phyloP scores from a whole-genome alignment of 2,888 invertebrate species.

The Troides helena region DNA sequence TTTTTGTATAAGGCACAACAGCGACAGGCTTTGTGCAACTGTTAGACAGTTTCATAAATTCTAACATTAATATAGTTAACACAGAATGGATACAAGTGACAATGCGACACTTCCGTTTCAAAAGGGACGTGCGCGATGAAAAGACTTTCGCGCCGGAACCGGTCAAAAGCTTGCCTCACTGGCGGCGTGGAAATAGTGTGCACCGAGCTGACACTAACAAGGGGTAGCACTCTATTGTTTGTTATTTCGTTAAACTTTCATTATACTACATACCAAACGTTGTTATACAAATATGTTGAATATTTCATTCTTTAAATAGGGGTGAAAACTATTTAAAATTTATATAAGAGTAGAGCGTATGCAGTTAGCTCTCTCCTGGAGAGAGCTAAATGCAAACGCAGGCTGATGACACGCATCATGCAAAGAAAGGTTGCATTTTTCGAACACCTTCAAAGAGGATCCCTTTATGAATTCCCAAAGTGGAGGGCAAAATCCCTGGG shows the following conservation, averaged over 20 bases:
- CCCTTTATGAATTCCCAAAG: too few species aligned
- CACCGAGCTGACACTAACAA: constrained; percentile 8
- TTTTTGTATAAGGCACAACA: not conserved
- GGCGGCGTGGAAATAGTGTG: constrained; percentile 8
- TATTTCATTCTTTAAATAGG: not conserved
- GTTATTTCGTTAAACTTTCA: constrained; percentile 8
- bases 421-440: too few species aligned
- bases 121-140: constrained; percentile 15
- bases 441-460: too few species aligned
- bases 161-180: constrained; percentile 14
- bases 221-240: constrained; percentile 5
- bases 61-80: constrained; percentile 6
- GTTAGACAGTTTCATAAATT: not conserved
- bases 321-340: not conserved
- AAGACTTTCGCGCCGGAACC: constrained; percentile 19
- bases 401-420: too few species aligned
- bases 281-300: not conserved
- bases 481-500: too few species aligned
- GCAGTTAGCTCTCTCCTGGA: too few species aligned
- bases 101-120: constrained; percentile 16
- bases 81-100: constrained; percentile 8
- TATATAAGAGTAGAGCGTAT: not conserved
- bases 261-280: not conserved
- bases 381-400: too few species aligned
- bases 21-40: not conserved